Base-by-base conservation (phyloP, 2,113 vertebrate species). In the Thunnus thynnus region DNA sequence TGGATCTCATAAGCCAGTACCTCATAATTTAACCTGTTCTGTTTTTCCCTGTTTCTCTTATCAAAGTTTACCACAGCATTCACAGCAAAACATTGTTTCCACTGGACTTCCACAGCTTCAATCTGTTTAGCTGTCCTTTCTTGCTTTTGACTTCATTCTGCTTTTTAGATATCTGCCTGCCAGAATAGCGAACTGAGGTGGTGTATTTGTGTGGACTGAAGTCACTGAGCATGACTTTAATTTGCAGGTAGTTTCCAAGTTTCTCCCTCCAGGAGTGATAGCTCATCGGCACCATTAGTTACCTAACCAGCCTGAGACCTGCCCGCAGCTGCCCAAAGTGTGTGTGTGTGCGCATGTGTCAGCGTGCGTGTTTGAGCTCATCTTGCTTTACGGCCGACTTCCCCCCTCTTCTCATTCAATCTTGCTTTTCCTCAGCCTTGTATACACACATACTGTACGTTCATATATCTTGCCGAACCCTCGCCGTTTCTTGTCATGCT, bases 221-320 rank as follows among this genome's bases (percentile, higher is more conserved):
- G 70, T 88, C 91, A 82, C 68, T 51, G 80, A 89, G 91, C 89
- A 79, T 90, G 88, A 87, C 90, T 93, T 93, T 90, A 82, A 93
- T 94, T 89, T 92, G 89, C 90, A 91, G 90, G 91, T 91, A 88
- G 85, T 91, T 89, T 91, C 81, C 88, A 90, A 83, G 83, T 83
- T 87, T 91, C 84, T 90, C 87, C 90, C 86, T 88, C 46, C 72
- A 90, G 86, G 84, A 92, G 88, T 76, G 85, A 93, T 92, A 81
- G 81, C 87, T 86, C 84, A 81, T 69, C 17, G 52, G 90, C 86
- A 83, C 93, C 90, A 93, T 94, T 93, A 92, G 93, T 89, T 92
- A 92, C 91, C 91, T 93, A 94, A 94, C 92, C 91, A 94, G 88
- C 89, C 91, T 56, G 74, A 85, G 89, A 85, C 82, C 76, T 86